Base-by-base conservation (phyloP, 2,888 invertebrate genomes). In the Rhamnusium bicolor region DNA sequence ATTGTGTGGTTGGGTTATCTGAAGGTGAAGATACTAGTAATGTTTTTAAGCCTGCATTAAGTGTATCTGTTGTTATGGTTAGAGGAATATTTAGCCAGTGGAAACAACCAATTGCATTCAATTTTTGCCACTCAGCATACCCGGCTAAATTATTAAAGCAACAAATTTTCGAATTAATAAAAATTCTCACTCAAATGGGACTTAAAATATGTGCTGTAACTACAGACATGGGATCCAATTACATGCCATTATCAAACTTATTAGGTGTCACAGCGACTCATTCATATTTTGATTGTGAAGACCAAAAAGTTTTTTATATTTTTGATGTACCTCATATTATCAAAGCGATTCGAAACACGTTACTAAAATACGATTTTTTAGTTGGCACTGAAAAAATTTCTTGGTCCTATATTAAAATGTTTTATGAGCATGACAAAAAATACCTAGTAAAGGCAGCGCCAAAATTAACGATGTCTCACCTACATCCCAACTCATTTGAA, bases 281-380 rank as follows among this genome's bases (percentile, higher is more conserved):
- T 14, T 69, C 79, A n/a, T 69, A 58, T 56, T 79, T 81, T 78
- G 58, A 58, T 66, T 19, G 72, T 40, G 73, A 71, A 21, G 46
- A 75, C 24, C 46, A 71, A 18, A 73, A 77, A 69, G 46, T 81
- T 58, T 60, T 71, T 60, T 80, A 77, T 73, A 67, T 81, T 6
- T 80, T 80, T 72, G 81, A 81, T 66, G 54, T 73, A 12, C 78
- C 76, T 32, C 77, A 78, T 66, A 32, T 80, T 29, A 46, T 80
- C 18, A 83, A 80, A 74, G 76, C 78, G 0, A 75, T 63, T 8
- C 69, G 76, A 54, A 79, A 80, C 70, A 78, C 73, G 67, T 67
- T 81, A 18, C 49, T 24, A 24, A 24, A 24, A 24, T 24, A 24
- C 24, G 6, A 24, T 4, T 24, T 24, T 24, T 2, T 24, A 24